phyloP scores from a whole-genome alignment of 2,113 vertebrate genomes.

The Puntigrus tetrazona region DNA sequence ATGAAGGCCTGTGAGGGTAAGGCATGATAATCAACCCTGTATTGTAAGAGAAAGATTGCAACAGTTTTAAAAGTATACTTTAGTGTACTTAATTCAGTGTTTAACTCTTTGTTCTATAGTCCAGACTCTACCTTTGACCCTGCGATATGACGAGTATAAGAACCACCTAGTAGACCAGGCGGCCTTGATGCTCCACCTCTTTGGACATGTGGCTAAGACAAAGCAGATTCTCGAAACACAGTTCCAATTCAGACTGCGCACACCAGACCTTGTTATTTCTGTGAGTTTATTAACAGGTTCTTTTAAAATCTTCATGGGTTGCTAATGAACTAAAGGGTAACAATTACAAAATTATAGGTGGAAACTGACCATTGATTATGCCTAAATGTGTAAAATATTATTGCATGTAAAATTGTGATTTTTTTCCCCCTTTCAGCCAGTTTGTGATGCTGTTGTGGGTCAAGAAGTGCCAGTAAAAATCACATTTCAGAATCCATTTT shows the following conservation, averaged over 20 bases:
- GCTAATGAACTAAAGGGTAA: neutral
- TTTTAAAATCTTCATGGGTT: neutral
- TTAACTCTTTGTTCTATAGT: neutral
- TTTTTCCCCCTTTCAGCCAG: neutral
- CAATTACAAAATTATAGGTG: neutral
- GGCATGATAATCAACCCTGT: slow-evolving; percentile 12
- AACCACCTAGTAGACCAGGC: slow-evolving; percentile 78
- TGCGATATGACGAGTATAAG: neutral
- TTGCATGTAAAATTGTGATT: neutral
- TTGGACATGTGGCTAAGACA: slow-evolving; percentile 77
- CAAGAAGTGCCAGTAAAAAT: neutral
- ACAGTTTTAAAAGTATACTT: neutral
- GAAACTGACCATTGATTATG: neutral
- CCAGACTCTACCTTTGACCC: neutral
- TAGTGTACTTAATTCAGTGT: neutral
- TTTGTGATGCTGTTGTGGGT: slow-evolving; percentile 6
- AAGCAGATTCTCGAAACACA: slow-evolving; percentile 84
- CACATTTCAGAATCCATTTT: slow-evolving; percentile 17
- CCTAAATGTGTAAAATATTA: neutral
- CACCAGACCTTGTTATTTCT: slow-evolving; percentile 70
- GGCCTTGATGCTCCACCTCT: slow-evolving; percentile 80
- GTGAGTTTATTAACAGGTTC: slow-evolving; percentile 51
- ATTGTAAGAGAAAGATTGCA: neutral
- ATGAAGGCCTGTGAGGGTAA: slow-evolving; percentile 74
- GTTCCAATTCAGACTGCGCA: slow-evolving; percentile 83